A percentile compares a stretch with the other conserved stretches of the same genome.
Evolutionary conservation across 23 tunicate genomes (phyloP).

Genomic region (Styela plicata): DNA sequence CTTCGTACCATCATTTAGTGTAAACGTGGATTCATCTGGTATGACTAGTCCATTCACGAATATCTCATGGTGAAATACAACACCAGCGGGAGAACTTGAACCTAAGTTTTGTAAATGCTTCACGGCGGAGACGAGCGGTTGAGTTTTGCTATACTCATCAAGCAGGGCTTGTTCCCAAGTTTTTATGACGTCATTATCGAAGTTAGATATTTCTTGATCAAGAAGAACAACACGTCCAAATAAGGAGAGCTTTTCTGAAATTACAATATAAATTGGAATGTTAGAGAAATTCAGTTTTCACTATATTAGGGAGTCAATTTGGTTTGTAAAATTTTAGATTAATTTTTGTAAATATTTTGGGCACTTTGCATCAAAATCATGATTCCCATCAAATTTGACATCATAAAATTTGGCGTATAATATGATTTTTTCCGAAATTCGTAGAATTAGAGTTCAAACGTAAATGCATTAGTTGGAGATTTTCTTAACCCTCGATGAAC

Average conservation of each 20-base stretch:
- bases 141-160: neutral
- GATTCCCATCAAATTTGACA: too few relatives aligned
- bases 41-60: neutral
- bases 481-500: too few relatives aligned
- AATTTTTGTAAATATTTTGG: too few relatives aligned
- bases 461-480: too few relatives aligned
- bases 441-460: too few relatives aligned
- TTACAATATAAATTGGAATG: too few relatives aligned
- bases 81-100: neutral
- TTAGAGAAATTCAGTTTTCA: too few relatives aligned
- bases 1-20: neutral
- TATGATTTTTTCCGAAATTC: too few relatives aligned
- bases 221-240: neutral
- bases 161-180: neutral
- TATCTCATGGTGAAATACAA: conserved; percentile 1
- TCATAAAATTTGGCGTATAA: too few relatives aligned
- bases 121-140: neutral
- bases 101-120: neutral
- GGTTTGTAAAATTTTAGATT: too few relatives aligned
- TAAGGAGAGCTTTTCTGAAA: neutral
- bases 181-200: neutral
- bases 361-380: too few relatives aligned
- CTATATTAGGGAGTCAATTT: too few relatives aligned
- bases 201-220: neutral
- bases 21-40: neutral